Evolutionary conservation across 2,113 vertebrate species (phyloP), one percentile per base, ranked within the genome.

Genomic region (Rostratula benghalensis): DNA sequence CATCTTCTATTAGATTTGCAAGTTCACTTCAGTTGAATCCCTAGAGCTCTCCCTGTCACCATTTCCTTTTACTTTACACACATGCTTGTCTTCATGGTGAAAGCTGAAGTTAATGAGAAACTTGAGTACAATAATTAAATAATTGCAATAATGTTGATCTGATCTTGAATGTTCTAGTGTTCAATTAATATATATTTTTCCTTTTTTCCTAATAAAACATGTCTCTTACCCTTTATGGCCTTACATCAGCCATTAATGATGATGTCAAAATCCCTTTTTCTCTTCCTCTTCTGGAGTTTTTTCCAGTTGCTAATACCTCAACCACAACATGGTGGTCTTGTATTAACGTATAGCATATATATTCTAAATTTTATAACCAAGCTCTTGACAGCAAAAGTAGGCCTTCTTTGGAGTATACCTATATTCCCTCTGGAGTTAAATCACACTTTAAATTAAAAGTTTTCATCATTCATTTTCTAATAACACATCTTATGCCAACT

Each of bases 241-340:
- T 83, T 78, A 63, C 5, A 16, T 70, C 41, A 81, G 2, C 15
- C 33, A n/a, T 77, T 45, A 59, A 48, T 2, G 2, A n/a, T 41
- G 35, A n/a, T 2, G 15, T 43, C 11, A 78, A 92, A 68, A 33
- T 41, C 12, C 6, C 43, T 77, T 57, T 78, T 78, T 11, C 5
- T 74, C 6, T 45, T 70, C n/a, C 4, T 76, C 23, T 48, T 70
- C 19, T 65, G 6, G 5, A 41, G 9, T 10, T 41, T 70, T 80
- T 74, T 59, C 28, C 30, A 81, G 3, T 45, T 83, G 31, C 69
- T 75, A 87, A 63, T 51, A 35, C 13, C 13, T 59, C n/a, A 64
- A 2, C 14, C 2, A 0, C 68, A 51, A 60, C 11, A 31, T 12
- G 0, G 0, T 17, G 8, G 1, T 64, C 5, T 37, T 70, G 2